Base-by-base conservation (phyloP, 2,888 invertebrate genomes). In the Labia minor region DNA sequence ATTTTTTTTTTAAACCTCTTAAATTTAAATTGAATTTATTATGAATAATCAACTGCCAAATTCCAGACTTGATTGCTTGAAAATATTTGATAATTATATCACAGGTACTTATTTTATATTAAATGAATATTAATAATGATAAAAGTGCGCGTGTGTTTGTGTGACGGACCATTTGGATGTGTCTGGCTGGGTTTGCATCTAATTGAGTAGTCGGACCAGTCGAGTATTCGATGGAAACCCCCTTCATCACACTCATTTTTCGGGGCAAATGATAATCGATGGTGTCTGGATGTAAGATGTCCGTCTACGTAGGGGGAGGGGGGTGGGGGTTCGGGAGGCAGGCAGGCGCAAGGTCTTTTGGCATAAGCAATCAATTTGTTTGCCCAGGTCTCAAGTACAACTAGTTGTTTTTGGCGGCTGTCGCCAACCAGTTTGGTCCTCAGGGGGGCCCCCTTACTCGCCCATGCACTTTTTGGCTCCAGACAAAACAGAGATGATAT, bases 351-450 rank as follows among this genome's bases (percentile, higher is more conserved):
- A 49, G 49, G 49, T 49, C 49, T 49, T 49, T 49, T 49, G n/a
- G 49, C 49, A 49, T 49, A 14, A n/a, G 49, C 49, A 49, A 49
- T 49, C 49, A 49, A 49, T 49, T 49, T 49, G 49, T 49, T 49
- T 49, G 49, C 49, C 49, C 49, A 14, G 49, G 49, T 14, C 49
- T 49, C 49, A 49, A 49, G 49, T 49, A 49, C 49, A 49, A 49
- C 49, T 49, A 49, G 49, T 49, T 49, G 49, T 49, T 49, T 49
- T 49, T 49, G 49, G 49, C 49, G 14, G 49, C 49, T 49, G 49
- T 49, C 49, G 49, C 49, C n/a, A 49, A 49, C 49, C 49, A 49
- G 49, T 49, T 49, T 49, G 49, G 49, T n/a, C 2, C 2, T 4
- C 3, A 4, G 14, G 49, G 49, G 49, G 49, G n/a, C 49, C 49